Conservation (phyloP, 2,888 invertebrate species). For the Hypomecis punctinalis region DNA sequence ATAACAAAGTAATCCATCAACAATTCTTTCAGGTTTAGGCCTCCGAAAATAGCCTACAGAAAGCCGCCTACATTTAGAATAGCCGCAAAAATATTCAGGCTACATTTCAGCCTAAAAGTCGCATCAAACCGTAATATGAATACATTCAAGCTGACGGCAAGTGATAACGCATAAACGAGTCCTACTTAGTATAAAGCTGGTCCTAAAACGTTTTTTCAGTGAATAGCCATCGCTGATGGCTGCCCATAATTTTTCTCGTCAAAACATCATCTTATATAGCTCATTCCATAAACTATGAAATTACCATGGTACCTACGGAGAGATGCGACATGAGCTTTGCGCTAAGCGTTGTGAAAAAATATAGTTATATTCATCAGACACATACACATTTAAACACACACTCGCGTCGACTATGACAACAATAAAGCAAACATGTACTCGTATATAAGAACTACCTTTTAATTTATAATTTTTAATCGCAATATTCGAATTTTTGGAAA, state of each 20-base stretch:
- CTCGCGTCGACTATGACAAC: too few relatives aligned
- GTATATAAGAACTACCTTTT: too few relatives aligned
- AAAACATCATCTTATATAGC: conserved; percentile 2
- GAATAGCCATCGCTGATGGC: conserved; percentile 14
- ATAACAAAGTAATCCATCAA: not conserved
- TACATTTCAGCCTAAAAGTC: conserved; percentile 20
- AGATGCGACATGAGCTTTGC: not conserved
- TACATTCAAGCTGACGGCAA: conserved; percentile 17
- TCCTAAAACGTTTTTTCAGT: conserved; percentile 20
- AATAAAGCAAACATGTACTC: too few relatives aligned
- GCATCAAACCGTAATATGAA: conserved; percentile 16
- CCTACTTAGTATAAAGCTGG: conserved; percentile 14
- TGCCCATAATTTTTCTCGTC: conserved; percentile 11
- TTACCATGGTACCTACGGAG: conserved; percentile 1
- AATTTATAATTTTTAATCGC: too few relatives aligned
- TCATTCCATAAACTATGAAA: not conserved
- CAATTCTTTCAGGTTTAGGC: not conserved
- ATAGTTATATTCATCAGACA: too few relatives aligned
- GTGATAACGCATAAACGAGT: conserved; percentile 17
- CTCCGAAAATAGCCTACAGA: not conserved
- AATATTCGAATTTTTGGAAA: too few relatives aligned
- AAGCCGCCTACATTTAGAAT: too few relatives aligned
- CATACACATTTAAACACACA: too few relatives aligned
- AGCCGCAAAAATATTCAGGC: conserved; percentile 12
- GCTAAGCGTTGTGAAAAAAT: too few relatives aligned